Percentiles rank a stretch among this genome's conserved stretches.
These are phyloP conservation scores for Esox masquinongy DNA, from an alignment of 2,797 vertebrate genomes.

Conservation along the genomic window DNA sequence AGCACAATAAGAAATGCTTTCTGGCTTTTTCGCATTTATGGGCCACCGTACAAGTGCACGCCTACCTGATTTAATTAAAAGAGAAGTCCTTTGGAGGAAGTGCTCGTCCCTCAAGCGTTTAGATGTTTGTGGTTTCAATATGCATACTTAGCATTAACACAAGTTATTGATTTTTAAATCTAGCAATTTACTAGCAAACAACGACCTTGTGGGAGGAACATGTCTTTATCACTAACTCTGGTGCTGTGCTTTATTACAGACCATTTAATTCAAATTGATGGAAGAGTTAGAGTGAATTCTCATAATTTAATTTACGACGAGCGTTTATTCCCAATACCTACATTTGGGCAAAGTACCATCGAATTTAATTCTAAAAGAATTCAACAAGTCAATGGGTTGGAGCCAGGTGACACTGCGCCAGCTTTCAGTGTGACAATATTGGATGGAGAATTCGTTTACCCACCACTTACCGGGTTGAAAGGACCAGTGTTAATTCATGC, in stretches of 20 bases:
- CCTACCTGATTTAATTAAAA: constrained; percentile 21
- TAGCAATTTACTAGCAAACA: constrained; percentile 13
- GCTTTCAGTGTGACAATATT: constrained; percentile 70
- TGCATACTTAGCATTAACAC: not conserved
- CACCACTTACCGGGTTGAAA: constrained; percentile 24
- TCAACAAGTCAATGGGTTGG: constrained; percentile 36
- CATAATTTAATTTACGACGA: not conserved
- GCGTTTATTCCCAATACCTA: not conserved
- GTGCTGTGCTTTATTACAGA: constrained; percentile 37
- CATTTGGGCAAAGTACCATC: not conserved
- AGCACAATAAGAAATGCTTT: not conserved
- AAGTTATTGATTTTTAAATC: not conserved
- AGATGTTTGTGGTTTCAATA: not conserved
- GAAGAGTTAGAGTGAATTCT: not conserved
- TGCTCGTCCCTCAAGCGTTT: not conserved
- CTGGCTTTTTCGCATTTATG: not conserved
- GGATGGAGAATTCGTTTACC: constrained; percentile 68
- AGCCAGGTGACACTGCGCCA: constrained; percentile 66
- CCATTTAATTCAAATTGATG: constrained; percentile 11
- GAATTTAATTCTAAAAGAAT: not conserved
- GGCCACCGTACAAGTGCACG: constrained; percentile 44
- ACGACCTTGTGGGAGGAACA: constrained; percentile 15
- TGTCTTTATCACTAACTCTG: constrained; percentile 30
- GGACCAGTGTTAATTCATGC: constrained; percentile 71
- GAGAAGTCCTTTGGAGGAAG: not conserved